These are phyloP conservation scores for Peromyscus melanophrys DNA, from an alignment of 2,797 vertebrate genomes.

Conservation along the genomic window DNA sequence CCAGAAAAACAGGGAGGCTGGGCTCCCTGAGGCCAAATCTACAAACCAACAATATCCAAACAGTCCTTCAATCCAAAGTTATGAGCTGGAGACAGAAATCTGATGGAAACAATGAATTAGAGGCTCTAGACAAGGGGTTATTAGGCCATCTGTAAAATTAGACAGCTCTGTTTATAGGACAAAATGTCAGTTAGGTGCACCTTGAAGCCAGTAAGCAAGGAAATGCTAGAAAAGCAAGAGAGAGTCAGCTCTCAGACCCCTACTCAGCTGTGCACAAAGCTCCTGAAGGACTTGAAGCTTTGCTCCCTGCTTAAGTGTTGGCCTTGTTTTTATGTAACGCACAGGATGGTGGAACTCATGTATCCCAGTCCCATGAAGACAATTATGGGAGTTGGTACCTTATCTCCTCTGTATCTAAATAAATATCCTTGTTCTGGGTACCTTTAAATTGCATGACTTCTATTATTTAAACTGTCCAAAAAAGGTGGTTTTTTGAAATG, in stretches of 20 bases:
- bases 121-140: conserved; percentile 69
- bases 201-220: conserved; percentile 78
- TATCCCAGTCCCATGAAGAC: background rate
- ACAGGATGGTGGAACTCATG: background rate
- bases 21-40: conserved; percentile 2
- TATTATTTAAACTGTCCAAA: conserved; percentile 51
- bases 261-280: conserved; percentile 28
- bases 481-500: conserved; percentile 63
- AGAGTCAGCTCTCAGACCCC: conserved; percentile 54
- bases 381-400: background rate
- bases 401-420: background rate
- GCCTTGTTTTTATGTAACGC: background rate
- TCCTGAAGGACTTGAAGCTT: background rate
- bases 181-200: conserved; percentile 78
- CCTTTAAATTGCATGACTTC: conserved; percentile 42
- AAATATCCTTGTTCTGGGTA: conserved; percentile 3
- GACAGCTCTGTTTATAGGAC: conserved; percentile 77
- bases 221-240: conserved; percentile 75
- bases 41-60: conserved; percentile 58
- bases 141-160: conserved; percentile 85
- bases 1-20: background rate
- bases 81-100: conserved; percentile 58
- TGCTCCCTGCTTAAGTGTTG: background rate
- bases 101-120: conserved; percentile 86
- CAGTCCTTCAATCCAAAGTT: conserved; percentile 51